phyloP scores from a whole-genome alignment of 1,140 invertebrate species.

The Paramacrobiotus metropolitanus region DNA sequence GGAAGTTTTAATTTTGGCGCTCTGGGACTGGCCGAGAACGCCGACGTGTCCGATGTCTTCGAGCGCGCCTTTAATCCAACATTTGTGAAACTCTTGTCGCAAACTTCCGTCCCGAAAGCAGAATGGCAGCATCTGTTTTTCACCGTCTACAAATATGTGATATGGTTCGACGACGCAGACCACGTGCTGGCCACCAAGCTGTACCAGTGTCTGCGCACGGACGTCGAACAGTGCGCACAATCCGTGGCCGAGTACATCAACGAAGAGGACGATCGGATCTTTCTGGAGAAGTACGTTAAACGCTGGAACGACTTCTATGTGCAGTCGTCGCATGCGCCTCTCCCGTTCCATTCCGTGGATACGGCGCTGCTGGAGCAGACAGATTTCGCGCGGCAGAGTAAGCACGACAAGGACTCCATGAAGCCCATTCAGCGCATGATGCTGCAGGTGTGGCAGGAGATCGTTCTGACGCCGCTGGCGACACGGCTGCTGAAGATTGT shows the following conservation, averaged over 20 bases:
- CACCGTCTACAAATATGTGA: background rate
- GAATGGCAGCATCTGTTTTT: slow-evolving; percentile 1
- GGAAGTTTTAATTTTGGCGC: too few relatives aligned
- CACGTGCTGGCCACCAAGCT: background rate
- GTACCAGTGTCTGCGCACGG: background rate
- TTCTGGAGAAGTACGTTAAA: background rate
- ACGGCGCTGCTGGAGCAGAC: background rate
- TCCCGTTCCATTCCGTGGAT: background rate
- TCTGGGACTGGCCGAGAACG: too few relatives aligned
- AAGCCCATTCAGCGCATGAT: background rate
- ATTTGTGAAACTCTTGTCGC: background rate
- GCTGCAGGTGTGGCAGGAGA: background rate
- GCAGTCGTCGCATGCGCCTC: background rate
- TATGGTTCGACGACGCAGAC: background rate
- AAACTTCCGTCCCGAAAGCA: background rate
- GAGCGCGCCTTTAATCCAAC: background rate
- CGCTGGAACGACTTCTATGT: background rate
- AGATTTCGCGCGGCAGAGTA: background rate
- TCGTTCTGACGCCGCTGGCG: background rate
- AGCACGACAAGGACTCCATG: too few relatives aligned
- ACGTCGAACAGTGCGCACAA: background rate
- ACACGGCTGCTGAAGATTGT: background rate
- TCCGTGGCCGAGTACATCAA: background rate
- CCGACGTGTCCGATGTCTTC: background rate
- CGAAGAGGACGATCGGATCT: background rate